Base-by-base conservation (phyloP, 2,113 vertebrate species). In the Heterotilapia buettikoferi region DNA sequence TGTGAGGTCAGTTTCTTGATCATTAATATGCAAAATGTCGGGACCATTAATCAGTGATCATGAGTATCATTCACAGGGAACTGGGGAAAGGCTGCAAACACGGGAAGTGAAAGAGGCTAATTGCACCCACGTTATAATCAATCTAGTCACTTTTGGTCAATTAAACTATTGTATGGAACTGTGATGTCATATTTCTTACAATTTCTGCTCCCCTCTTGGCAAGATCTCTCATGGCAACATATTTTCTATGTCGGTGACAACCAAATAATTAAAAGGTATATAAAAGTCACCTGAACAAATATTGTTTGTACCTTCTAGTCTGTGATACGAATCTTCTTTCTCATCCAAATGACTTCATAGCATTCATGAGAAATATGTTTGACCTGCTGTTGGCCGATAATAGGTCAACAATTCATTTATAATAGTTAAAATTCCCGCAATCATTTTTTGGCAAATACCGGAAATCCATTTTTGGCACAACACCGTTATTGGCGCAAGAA, bases 11-110 rank as follows among this genome's bases (percentile, higher is more conserved):
- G 54, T 14, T 57, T 0, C 13, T 29, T 57, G 56, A 57, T 29
- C 0, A 0, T 29, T 57, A 29, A 29, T 14, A 16, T 57, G 13
- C 2, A 57, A 29, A 29, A 5, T 57, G 13, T 57, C 12, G 16
- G 13, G 24, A 57, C 1, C 54, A 57, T 26, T 57, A 14, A 29
- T 57, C 12, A 26, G 2, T 26, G 12, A 57, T 57, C 12, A 26
- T 57, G 52, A 21, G n/a, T 54, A 54, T 21, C n/a, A 57, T 57
- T 57, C 54, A 57, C 54, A 26, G 1, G 26, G 21, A 57, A 57
- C 54, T 14, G 54, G 12, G 24, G 0, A 57, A 57, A 26, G 24
- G 54, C 54, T 57, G 54, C 54, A 57, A 57, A 57, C 24, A 57
- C 12, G 4, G 54, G 12, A 57, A 57, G 24, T 57, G 21, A 5